Base-by-base conservation (phyloP, 1,140 invertebrate genomes). In the Leucophenga varia region DNA sequence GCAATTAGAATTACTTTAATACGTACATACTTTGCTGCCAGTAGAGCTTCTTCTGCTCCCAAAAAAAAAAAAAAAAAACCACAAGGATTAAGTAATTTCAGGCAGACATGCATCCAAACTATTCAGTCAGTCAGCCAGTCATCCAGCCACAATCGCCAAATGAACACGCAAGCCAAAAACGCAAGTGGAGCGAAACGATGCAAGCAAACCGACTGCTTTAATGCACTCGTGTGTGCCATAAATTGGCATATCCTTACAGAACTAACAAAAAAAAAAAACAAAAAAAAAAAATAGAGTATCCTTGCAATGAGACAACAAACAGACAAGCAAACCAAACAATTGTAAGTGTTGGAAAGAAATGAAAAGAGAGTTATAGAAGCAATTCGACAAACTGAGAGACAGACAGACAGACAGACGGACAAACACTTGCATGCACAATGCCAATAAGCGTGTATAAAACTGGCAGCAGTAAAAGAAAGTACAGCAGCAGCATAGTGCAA, bases 201-300 rank as follows among this genome's bases (percentile, higher is more conserved):
- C 20, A 42, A n/a, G 32, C 32, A 3, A 34, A 14, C 13, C 12
- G 32, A 14, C 8, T 7, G 32, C 32, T 67, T 59, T 67, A 67
- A 67, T 68, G 63, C 63, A 67, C 63, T 67, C 63, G 63, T 67
- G 63, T 67, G 63, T 67, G 63, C 63, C 68, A 67, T 67, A 67
- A 67, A 67, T 68, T 67, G 63, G 63, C 59, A 67, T 67, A 67
- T 67, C 63, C 63, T 67, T 68, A 49, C 58, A 40, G 22, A 25
- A 25, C 22, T 25, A n/a, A n/a, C 22, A 6, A 25, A 10, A 25
- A 5, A 10, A 25, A 25, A 5, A 37, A 32, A 28, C 25, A 43
- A 19, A 43, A 19, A n/a, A n/a, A n/a, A n/a, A n/a, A n/a, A n/a
- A n/a, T n/a, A n/a, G n/a, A n/a, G n/a, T n/a, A n/a, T n/a, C n/a